Evolutionary conservation across 2,113 vertebrate species (phyloP).

Genomic region (Protobothrops mucrosquamatus): DNA sequence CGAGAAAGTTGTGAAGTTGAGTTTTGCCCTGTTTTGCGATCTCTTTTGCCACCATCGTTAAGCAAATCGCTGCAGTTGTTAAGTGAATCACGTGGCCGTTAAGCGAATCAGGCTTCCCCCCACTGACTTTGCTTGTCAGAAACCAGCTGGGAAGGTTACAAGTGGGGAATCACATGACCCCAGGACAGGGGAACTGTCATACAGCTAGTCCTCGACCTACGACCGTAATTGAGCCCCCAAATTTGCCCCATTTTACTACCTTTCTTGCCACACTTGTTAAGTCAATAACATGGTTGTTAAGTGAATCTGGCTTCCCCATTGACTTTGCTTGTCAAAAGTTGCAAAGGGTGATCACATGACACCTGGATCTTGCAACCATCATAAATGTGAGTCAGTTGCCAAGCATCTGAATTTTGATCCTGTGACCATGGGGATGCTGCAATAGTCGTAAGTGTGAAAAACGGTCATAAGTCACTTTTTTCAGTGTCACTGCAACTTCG

Average conservation of each 20-base stretch:
- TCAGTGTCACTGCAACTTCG: too few species aligned
- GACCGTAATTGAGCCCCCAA: background rate
- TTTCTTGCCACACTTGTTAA: background rate
- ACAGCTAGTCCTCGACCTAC: background rate
- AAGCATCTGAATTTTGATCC: too few species aligned
- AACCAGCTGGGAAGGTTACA: background rate
- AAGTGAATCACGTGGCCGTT: background rate
- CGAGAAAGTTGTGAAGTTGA: background rate
- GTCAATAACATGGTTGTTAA: too few species aligned
- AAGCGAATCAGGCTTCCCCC: background rate
- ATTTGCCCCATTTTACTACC: background rate
- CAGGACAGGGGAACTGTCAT: background rate
- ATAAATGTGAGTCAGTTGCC: too few species aligned
- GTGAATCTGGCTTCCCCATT: too few species aligned
- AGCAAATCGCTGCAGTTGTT: background rate
- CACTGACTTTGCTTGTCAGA: background rate
- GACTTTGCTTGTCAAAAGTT: too few species aligned
- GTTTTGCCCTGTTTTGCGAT: background rate
- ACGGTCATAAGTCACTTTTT: too few species aligned
- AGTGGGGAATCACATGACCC: background rate
- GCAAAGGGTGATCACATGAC: too few species aligned
- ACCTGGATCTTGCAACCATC: too few species aligned
- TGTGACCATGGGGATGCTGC: too few species aligned
- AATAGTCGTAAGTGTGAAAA: too few species aligned
- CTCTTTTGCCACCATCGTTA: background rate